Evolutionary conservation across 2,797 vertebrate species (phyloP).

Genomic region (Clarias laeviceps): DNA sequence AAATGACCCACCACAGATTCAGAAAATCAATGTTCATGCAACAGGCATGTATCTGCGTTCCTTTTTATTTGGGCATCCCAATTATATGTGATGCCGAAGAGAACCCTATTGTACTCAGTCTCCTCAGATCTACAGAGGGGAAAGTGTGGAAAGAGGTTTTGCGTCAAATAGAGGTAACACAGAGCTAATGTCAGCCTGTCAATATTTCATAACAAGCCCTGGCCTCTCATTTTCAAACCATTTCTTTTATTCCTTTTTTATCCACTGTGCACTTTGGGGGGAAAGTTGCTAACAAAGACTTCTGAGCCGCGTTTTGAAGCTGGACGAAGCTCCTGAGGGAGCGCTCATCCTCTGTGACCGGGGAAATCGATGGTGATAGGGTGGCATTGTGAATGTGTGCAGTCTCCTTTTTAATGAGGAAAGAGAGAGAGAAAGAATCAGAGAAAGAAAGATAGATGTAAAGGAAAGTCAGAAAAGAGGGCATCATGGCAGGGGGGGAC

Average conservation of each 20-base stretch:
- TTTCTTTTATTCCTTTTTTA: constrained; percentile 50
- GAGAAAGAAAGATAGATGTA: background rate
- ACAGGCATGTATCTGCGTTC: constrained; percentile 8
- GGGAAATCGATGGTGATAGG: constrained; percentile 52
- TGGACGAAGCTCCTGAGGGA: constrained; percentile 47
- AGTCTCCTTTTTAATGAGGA: constrained; percentile 59
- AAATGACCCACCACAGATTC: constrained; percentile 20
- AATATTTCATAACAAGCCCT: constrained; percentile 58
- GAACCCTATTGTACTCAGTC: constrained; percentile 14
- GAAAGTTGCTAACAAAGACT: constrained; percentile 68
- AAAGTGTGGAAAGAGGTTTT: constrained; percentile 30
- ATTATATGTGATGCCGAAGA: constrained; percentile 27
- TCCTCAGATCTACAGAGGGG: constrained; percentile 40
- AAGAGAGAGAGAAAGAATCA: background rate
- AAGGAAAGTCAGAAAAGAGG: constrained; percentile 9
- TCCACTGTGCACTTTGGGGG: constrained; percentile 48
- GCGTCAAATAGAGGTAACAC: constrained; percentile 47
- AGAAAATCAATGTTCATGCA: constrained; percentile 10
- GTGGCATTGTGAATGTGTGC: constrained; percentile 35
- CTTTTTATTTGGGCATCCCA: constrained; percentile 19
- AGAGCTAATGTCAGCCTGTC: constrained; percentile 53
- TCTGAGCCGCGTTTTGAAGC: constrained; percentile 56
- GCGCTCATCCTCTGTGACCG: constrained; percentile 45
- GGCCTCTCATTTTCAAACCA: constrained; percentile 53
- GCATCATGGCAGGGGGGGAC: background rate